Base-by-base conservation (phyloP, 2,888 invertebrate species). In the Pyrrhosoma nymphula region DNA sequence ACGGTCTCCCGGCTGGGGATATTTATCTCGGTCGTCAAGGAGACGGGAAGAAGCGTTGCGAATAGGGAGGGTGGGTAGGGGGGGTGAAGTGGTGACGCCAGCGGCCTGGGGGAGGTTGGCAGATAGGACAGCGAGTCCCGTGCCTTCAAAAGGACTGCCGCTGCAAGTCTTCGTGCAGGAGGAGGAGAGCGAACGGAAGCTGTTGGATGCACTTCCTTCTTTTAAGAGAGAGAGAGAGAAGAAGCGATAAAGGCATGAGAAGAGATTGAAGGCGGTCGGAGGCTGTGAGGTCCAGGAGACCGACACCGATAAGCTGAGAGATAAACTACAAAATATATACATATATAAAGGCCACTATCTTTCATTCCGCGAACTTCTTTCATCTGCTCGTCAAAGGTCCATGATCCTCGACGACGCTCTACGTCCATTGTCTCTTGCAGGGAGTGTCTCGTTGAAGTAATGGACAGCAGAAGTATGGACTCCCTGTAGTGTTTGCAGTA, bases 181-280 rank as follows among this genome's bases (percentile, higher is more conserved):
- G 23, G 69, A 8, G 69, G 26, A 8, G 4, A 35, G 35, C 0
- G 82, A 82, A 18, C 82, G 82, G 82, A 82, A 82, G 82, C 35
- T 82, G 35, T 30, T 35, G 35, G n/a, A 14, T 82, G 82, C 82
- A 82, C 82, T 82, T 82, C 82, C 82, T 82, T 82, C 82, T 35
- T 0, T 0, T 14, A 35, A 82, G 12, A 35, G 30, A 82, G 75
- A 75, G 12, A 30, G 82, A 69, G n/a, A n/a, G n/a, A 69, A 23
- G 69, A 69, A 12, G 69, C 35, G 82, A 82, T 82, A 82, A 82
- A 82, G n/a, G 82, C 14, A 1, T 16, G 30, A 35, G 82, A 35
- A n/a, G n/a, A 69, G 69, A 26, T 69, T 35, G 35, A 82, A 82
- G 30, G 35, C 30, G 69, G 69, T 10, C n/a, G 60, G 20, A 60